Percentiles rank a stretch among this genome's conserved stretches.
Conservation (phyloP, 2,113 vertebrate species). For the Microtus ochrogaster region DNA sequence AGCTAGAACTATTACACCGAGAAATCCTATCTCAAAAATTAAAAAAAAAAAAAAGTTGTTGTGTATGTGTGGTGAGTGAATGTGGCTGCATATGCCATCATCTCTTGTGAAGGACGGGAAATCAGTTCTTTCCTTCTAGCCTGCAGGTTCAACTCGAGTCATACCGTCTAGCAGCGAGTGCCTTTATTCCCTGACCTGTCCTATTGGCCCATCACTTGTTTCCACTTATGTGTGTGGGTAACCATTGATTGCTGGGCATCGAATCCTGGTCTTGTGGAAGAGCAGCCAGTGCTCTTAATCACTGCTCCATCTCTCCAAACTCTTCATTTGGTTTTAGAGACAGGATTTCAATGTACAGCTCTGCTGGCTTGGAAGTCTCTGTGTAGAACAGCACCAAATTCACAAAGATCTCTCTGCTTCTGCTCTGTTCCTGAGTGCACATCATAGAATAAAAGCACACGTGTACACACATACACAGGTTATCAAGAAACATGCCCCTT, state of each 20-base stretch:
- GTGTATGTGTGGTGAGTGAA: not conserved
- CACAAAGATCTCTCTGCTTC: not conserved
- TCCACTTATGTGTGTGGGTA: not conserved
- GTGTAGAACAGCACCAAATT: not conserved
- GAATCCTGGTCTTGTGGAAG: not conserved
- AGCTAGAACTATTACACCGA: no score
- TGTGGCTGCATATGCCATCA: not conserved
- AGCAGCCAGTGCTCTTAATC: not conserved
- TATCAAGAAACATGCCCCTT: not conserved
- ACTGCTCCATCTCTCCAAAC: not conserved
- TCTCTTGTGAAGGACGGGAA: not conserved
- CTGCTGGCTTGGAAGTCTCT: not conserved
- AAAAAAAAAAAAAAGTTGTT: not conserved
- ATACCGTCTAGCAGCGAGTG: not conserved
- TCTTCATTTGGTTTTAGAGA: not conserved
- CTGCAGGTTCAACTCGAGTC: not conserved
- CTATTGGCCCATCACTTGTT: not conserved
- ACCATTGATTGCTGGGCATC: not conserved
- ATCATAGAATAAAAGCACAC: not conserved
- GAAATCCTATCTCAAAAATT: no score
- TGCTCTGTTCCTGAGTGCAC: not conserved
- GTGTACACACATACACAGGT: not conserved
- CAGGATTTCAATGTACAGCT: not conserved
- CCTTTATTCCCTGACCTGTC: not conserved
- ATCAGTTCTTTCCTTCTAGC: not conserved